Evolutionary conservation across 2,888 invertebrate species (phyloP).

Genomic region (Drosophila nr. fundita): DNA sequence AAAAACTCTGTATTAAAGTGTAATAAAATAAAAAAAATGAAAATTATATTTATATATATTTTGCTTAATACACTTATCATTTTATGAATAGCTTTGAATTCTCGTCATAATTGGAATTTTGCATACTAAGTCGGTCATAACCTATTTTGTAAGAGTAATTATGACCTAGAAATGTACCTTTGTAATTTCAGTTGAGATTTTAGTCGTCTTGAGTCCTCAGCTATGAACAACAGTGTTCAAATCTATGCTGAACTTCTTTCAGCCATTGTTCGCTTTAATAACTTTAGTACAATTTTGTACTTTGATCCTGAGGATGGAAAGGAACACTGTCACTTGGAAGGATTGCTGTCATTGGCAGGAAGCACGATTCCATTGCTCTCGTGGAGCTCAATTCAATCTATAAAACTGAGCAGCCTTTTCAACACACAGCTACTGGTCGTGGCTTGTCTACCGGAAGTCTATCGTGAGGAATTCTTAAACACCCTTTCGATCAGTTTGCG

Average conservation of each 20-base stretch:
- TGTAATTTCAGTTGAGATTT: neutral
- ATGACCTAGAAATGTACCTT: neutral
- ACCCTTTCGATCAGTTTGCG: constrained; percentile 33
- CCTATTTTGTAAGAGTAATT: neutral
- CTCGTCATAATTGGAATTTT: neutral
- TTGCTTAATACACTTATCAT: neutral
- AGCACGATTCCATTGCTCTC: constrained; percentile 40
- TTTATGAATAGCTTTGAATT: neutral
- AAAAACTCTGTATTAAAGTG: neutral
- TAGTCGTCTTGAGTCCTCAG: constrained; percentile 15
- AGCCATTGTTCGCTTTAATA: constrained; percentile 21
- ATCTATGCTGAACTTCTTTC: constrained; percentile 34
- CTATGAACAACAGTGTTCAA: constrained; percentile 34
- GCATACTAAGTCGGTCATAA: too few species aligned
- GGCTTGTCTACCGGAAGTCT: constrained; percentile 51
- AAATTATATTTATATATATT: neutral
- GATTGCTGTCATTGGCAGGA: constrained; percentile 5
- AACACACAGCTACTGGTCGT: constrained; percentile 44
- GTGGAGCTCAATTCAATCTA: constrained; percentile 34
- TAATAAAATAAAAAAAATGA: too few species aligned
- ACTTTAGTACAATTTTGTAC: constrained; percentile 47
- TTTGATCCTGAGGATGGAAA: constrained; percentile 44
- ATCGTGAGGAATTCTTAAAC: constrained; percentile 36
- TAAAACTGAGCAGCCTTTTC: constrained; percentile 29
- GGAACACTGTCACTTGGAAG: constrained; percentile 37